A percentile compares a stretch with the other conserved stretches of the same genome.
phyloP scores from a whole-genome alignment of 2,888 invertebrate genomes.

The Malthinus seriepunctatus region DNA sequence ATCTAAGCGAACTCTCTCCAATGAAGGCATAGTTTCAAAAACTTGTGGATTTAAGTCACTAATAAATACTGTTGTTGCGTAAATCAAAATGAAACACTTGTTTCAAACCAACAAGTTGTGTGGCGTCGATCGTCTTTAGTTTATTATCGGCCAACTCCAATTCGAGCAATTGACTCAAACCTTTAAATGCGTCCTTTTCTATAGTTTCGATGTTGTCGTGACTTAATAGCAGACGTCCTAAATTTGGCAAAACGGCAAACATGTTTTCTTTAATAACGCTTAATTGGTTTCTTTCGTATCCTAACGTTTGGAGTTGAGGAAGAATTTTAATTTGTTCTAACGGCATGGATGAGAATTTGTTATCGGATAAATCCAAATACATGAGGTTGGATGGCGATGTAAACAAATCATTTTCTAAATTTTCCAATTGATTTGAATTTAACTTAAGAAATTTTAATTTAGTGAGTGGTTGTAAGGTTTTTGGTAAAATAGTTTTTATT shows the following conservation, averaged over 20 bases:
- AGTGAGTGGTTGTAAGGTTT: background rate
- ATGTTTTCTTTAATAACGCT: too few relatives aligned
- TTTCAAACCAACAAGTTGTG: background rate
- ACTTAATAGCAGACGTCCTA: too few relatives aligned
- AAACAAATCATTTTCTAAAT: background rate
- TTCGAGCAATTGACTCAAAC: background rate
- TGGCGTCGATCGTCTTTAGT: background rate
- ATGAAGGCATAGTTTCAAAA: too few relatives aligned
- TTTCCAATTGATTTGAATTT: background rate
- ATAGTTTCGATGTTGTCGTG: too few relatives aligned
- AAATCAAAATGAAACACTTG: background rate
- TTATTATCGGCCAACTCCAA: background rate
- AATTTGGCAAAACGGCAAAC: too few relatives aligned
- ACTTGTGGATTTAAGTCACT: background rate
- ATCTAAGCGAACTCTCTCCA: too few relatives aligned
- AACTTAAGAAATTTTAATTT: background rate
- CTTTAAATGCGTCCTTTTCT: too few relatives aligned
- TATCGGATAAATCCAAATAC: background rate
- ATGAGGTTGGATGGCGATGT: background rate
- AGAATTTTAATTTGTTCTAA: background rate
- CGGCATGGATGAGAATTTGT: background rate
- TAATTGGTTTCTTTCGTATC: too few relatives aligned
- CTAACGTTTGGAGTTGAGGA: background rate
- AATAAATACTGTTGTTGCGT: slow-evolving; percentile 1
- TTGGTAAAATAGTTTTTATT: too few relatives aligned